Conservation (phyloP, 2,888 invertebrate genomes). For the Spodoptera picta region DNA sequence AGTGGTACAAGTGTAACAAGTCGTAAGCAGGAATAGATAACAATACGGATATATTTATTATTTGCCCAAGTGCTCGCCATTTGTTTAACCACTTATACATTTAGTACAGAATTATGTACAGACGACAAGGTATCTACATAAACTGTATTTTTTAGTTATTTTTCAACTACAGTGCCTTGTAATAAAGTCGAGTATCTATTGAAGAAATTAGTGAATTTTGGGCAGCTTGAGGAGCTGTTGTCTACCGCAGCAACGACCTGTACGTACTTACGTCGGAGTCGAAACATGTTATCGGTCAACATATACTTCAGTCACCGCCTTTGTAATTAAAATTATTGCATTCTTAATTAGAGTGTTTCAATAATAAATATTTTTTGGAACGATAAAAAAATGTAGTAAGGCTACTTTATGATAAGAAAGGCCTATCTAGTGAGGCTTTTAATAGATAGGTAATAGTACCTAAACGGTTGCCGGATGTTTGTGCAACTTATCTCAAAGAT, state of each 20-base stretch:
- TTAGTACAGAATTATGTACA: slow-evolving; percentile 66
- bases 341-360: slow-evolving; percentile 10
- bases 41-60: slow-evolving; percentile 68
- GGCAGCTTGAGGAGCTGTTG: too few relatives aligned
- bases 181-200: too few relatives aligned
- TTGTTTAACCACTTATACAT: slow-evolving; percentile 66
- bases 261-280: neutral
- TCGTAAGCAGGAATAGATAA: slow-evolving; percentile 62
- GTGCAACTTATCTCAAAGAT: slow-evolving; percentile 9
- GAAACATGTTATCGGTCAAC: slow-evolving; percentile 35
- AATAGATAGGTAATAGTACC: neutral
- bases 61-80: slow-evolving; percentile 72
- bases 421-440: neutral
- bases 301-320: slow-evolving; percentile 31
- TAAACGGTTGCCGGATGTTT: slow-evolving; percentile 18
- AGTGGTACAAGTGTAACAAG: slow-evolving; percentile 16
- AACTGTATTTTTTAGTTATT: too few relatives aligned
- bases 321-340: slow-evolving; percentile 35
- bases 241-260: too few relatives aligned
- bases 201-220: too few relatives aligned
- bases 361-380: slow-evolving; percentile 20
- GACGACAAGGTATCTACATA: too few relatives aligned
- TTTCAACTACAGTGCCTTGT: too few relatives aligned
- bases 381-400: slow-evolving; percentile 15
- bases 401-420: slow-evolving; percentile 12